phyloP scores from a whole-genome alignment of 1,140 invertebrate species.

The Anastatus disparis region DNA sequence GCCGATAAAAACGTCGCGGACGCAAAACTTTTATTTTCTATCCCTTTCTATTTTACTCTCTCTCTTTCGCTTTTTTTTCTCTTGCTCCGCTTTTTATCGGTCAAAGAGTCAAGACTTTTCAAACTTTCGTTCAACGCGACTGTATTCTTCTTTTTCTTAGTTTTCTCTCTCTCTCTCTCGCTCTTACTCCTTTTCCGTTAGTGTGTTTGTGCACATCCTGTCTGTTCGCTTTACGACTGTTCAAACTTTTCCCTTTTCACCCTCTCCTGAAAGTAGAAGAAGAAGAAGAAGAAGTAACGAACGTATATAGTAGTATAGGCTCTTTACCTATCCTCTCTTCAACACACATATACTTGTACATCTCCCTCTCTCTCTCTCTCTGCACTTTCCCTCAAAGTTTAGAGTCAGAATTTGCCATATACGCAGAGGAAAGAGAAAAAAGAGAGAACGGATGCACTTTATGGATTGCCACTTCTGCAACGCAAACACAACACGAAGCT shows the following conservation, averaged over 20 bases:
- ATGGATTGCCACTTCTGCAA: slow-evolving; percentile 15
- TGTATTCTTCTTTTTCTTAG: slow-evolving; percentile 5
- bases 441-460: slow-evolving; percentile 5
- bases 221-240: slow-evolving; percentile 19
- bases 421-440: not conserved
- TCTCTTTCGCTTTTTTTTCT: not conserved
- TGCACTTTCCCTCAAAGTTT: slow-evolving; percentile 8
- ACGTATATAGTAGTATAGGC: too few species aligned
- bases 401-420: not conserved
- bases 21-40: slow-evolving; percentile 32
- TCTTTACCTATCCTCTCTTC: not conserved
- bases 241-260: slow-evolving; percentile 5
- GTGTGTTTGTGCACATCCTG: not conserved
- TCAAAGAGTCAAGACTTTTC: slow-evolving; percentile 34
- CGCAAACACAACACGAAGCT: not conserved
- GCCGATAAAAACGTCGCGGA: slow-evolving; percentile 34
- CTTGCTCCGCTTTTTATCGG: slow-evolving; percentile 28
- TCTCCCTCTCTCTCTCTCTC: not conserved
- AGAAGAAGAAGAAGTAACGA: slow-evolving; percentile 26
- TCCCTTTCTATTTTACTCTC: not conserved
- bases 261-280: too few species aligned
- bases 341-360: not conserved
- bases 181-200: too few species aligned
- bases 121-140: slow-evolving; percentile 22
- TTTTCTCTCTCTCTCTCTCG: not conserved